phyloP scores from a whole-genome alignment of 2,888 invertebrate genomes.

The Microctonus hyperodae region DNA sequence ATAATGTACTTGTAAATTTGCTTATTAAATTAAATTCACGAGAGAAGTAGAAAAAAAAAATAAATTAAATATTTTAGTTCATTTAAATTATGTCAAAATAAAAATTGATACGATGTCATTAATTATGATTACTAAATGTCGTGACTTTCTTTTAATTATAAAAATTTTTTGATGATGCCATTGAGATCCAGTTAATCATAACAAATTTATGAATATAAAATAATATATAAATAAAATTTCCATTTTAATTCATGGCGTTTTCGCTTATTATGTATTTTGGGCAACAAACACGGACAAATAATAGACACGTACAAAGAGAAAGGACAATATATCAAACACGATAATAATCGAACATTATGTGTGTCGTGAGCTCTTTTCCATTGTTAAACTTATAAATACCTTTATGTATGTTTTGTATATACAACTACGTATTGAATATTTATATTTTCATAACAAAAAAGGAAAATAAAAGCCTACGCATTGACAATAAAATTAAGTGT shows the following conservation, averaged over 20 bases:
- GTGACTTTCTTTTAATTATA: neutral
- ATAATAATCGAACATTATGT: neutral
- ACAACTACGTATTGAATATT: neutral
- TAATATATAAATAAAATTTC: neutral
- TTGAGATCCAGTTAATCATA: neutral
- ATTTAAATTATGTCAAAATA: neutral
- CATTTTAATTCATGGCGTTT: neutral
- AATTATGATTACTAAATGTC: neutral
- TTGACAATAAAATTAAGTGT: neutral
- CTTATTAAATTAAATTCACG: neutral
- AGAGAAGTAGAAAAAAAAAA: neutral
- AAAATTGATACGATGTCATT: neutral
- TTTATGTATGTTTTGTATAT: too few species aligned
- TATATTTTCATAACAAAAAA: neutral
- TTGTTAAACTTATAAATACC: neutral
- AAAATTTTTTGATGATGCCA: neutral
- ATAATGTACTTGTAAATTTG: neutral
- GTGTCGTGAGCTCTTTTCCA: neutral
- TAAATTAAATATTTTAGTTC: neutral
- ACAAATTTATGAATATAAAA: neutral
- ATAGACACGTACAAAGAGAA: conserved; percentile 1
- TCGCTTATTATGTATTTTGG: conserved; percentile 1
- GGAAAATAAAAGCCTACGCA: neutral
- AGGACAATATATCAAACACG: neutral
- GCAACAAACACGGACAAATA: neutral